Evolutionary conservation across 2,888 invertebrate species (phyloP).

Genomic region (Dilophus febrilis): DNA sequence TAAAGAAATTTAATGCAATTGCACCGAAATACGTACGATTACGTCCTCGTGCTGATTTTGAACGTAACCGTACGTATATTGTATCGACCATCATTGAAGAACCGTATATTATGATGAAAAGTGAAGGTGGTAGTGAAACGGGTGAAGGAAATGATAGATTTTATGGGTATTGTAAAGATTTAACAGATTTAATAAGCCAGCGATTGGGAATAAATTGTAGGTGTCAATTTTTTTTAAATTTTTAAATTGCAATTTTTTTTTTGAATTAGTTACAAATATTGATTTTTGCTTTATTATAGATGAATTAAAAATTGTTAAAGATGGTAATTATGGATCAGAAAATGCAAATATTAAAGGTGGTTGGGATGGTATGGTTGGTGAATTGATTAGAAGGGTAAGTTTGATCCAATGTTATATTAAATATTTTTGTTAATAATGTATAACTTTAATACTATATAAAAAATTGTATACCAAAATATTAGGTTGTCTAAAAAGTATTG

Average conservation of each 20-base stretch:
- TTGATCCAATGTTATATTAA: no score
- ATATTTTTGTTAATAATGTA: no score
- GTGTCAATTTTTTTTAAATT: conserved; percentile 20
- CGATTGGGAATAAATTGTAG: conserved; percentile 72
- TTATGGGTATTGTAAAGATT: conserved; percentile 85
- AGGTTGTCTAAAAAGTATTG: no score
- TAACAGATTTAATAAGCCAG: conserved; percentile 65
- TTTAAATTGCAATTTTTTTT: background rate
- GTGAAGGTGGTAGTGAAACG: conserved; percentile 44
- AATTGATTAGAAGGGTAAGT: conserved; percentile 67
- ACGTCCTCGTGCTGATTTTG: conserved; percentile 51
- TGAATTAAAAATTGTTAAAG: conserved; percentile 68
- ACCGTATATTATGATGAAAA: conserved; percentile 69
- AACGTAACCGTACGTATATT: conserved; percentile 69
- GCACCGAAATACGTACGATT: conserved; percentile 60
- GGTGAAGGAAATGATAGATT: conserved; percentile 58
- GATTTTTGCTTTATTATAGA: conserved; percentile 37
- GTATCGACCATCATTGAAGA: conserved; percentile 79
- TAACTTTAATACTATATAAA: no score
- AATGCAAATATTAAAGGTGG: conserved; percentile 54
- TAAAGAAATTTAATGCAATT: conserved; percentile 53
- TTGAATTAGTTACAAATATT: background rate
- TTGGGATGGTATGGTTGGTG: conserved; percentile 81
- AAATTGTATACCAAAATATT: no score
- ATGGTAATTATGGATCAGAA: conserved; percentile 69